A percentile compares a stretch with the other conserved stretches of the same genome.
Evolutionary conservation across 1,140 invertebrate species (phyloP).

Genomic region (Rhyzopertha dominica): DNA sequence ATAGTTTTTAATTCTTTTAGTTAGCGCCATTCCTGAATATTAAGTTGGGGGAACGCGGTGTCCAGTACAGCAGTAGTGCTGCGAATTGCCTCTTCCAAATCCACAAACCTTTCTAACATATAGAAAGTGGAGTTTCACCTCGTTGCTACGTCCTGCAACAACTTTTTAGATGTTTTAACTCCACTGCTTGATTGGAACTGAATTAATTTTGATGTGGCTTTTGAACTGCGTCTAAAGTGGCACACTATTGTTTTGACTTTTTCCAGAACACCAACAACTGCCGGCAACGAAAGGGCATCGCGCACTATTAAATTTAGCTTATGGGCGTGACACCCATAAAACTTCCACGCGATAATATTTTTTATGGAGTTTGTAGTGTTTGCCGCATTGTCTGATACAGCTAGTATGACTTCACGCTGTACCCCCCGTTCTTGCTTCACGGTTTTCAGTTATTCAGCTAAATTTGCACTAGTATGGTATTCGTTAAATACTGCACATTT

Average conservation of each 20-base stretch:
- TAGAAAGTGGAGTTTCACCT: conserved; percentile 40
- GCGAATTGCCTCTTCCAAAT: conserved; percentile 20
- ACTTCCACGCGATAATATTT: conserved; percentile 16
- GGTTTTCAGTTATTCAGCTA: conserved; percentile 4
- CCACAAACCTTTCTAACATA: conserved; percentile 37
- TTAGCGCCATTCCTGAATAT: conserved; percentile 20
- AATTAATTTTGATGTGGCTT: conserved; percentile 13
- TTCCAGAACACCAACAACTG: conserved; percentile 7
- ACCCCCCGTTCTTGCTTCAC: neutral
- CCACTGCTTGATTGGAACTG: conserved; percentile 21
- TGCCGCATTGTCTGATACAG: conserved; percentile 23
- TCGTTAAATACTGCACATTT: conserved; percentile 4
- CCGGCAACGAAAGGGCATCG: conserved; percentile 20
- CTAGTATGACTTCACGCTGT: conserved; percentile 5
- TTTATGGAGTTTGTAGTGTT: conserved; percentile 24
- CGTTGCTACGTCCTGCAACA: conserved; percentile 35
- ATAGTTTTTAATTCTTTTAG: conserved; percentile 5
- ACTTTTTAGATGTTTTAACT: conserved; percentile 22
- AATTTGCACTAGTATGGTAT: conserved; percentile 9
- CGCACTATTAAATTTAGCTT: conserved; percentile 29
- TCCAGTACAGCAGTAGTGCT: too few relatives aligned
- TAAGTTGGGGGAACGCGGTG: conserved; percentile 5
- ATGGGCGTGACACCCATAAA: conserved; percentile 31
- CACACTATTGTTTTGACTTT: conserved; percentile 21
- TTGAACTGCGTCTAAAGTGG: conserved; percentile 16